These are phyloP conservation scores for Tethya wilhelma DNA, from an alignment of 37 sponge, comb jelly and placozoan genomes.

Conservation along the genomic window DNA sequence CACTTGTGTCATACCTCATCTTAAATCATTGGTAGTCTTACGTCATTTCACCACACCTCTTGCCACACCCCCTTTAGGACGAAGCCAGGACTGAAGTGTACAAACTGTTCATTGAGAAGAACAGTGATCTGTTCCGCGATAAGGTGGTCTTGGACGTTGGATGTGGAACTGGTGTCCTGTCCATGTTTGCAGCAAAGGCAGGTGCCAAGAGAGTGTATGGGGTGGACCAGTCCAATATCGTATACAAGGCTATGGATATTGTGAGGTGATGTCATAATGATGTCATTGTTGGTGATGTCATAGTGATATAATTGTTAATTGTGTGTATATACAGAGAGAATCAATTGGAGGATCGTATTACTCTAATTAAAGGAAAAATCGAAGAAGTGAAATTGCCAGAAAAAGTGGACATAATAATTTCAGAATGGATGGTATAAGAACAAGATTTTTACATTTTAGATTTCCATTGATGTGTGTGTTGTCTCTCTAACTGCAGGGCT, in stretches of 20 bases:
- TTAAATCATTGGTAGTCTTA: no score
- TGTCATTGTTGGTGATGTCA: not conserved
- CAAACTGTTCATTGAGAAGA: conserved; percentile 57
- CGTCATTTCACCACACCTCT: no score
- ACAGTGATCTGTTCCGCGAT: conserved; percentile 62
- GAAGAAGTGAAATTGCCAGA: conserved; percentile 79
- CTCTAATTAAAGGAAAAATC: conserved; percentile 54
- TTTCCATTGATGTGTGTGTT: no score
- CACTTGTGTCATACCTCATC: no score
- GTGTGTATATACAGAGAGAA: conserved; percentile 62
- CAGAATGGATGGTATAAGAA: conserved; percentile 99
- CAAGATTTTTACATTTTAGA: no score
- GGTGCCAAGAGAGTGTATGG: conserved; percentile 75
- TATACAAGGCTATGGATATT: conserved; percentile 86
- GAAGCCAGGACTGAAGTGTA: conserved; percentile 71
- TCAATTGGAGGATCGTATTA: conserved; percentile 51
- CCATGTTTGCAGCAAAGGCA: conserved; percentile 73
- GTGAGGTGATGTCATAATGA: conserved; percentile 34
- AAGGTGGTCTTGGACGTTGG: conserved; percentile 86
- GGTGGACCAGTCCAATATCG: conserved; percentile 76
- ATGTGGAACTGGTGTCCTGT: conserved; percentile 87
- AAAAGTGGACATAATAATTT: conserved; percentile 82
- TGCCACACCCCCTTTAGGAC: conserved; percentile 40
- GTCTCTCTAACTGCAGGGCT: conserved; percentile 56
- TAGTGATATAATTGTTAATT: not conserved